Evolutionary conservation across 2,113 vertebrate species (phyloP).

Genomic region (Myotis davidii): DNA sequence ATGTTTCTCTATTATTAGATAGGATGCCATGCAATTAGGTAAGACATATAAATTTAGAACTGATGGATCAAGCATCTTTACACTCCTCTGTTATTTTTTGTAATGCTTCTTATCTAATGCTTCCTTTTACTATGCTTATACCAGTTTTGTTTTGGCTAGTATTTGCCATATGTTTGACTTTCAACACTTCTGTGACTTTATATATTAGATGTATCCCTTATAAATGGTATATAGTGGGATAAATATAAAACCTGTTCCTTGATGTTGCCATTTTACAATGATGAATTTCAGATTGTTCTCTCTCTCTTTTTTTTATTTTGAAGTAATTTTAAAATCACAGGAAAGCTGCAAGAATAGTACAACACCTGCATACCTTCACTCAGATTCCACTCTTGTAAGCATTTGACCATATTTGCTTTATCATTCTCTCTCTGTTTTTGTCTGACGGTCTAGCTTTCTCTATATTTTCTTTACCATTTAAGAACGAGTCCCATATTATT

Average conservation of each 20-base stretch:
- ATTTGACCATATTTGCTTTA: neutral
- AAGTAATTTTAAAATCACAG: conserved; percentile 36
- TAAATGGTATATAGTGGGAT: neutral
- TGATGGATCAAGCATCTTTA: neutral
- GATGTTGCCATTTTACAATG: neutral
- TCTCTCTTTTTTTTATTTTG: neutral
- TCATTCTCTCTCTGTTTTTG: neutral
- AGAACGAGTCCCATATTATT: neutral
- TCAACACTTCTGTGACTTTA: neutral
- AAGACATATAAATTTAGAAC: neutral
- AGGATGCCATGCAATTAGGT: neutral
- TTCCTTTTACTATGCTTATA: neutral
- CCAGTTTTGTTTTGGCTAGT: neutral
- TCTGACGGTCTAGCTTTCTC: neutral
- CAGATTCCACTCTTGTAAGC: neutral
- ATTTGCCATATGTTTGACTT: neutral
- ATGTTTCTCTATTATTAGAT: no score
- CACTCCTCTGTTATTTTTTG: neutral
- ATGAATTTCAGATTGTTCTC: neutral
- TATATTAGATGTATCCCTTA: neutral
- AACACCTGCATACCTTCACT: neutral
- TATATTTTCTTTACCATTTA: neutral
- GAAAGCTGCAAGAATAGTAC: neutral
- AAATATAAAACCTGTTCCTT: neutral
- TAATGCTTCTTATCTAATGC: neutral